Base-by-base conservation (phyloP, 2,113 vertebrate species). In the Meles meles region DNA sequence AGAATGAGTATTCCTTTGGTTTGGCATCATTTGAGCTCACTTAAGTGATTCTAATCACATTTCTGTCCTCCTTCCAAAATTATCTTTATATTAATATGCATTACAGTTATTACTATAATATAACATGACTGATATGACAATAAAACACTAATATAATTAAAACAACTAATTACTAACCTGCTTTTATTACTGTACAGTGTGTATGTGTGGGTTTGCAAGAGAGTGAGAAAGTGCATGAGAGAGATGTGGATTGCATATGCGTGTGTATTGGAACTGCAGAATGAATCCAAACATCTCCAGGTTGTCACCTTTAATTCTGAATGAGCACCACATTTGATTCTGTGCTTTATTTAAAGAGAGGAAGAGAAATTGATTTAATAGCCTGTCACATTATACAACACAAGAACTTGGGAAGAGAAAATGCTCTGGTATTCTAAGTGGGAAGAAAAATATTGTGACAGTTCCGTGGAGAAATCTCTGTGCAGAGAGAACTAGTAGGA, bases 361-460 rank as follows among this genome's bases (percentile, higher is more conserved):
- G 88, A 72, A 96, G 92, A 97, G 90, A 96, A 96, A 96, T 97
- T 97, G 98, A 96, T 97, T 98, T 97, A 98, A 98, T 97, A 98
- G 71, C 92, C 94, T 97, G 96, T 97, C 98, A 97, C 85, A 98
- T 97, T 97, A 94, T 97, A 81, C 97, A 97, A 97, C 97, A 97
- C 77, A 91, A 96, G 88, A 93, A 90, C 42, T 90, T 69, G 87
- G 92, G 92, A 95, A 96, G 86, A 85, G 94, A 97, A 98, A 95
- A 81, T 61, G 79, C 84, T 97, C 93, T 98, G 89, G 65, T 94
- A 91, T 94, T 95, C 97, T 96, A 69, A 76, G 95, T 74, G 71
- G 81, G 96, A 97, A 97, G 96, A 95, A 94, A 98, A 98, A 98
- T 98, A 98, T 98, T 98, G 80, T 98, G 98, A 98, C 97, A 98